Evolutionary conservation across 1,140 invertebrate genomes (phyloP), one percentile per base, ranked within the genome.

Genomic region (Chymomyza costata): DNA sequence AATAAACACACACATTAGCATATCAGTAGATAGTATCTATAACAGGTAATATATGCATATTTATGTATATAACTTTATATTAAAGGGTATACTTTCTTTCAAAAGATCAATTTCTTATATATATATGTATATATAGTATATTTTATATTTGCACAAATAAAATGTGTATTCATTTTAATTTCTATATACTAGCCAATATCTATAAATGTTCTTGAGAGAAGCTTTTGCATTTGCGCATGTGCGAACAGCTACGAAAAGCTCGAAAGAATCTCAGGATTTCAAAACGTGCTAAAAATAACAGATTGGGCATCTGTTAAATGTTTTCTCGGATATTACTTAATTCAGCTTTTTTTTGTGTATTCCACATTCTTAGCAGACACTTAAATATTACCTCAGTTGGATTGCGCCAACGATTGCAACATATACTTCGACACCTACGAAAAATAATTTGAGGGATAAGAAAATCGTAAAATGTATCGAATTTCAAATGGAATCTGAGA

Each of bases 321-420:
- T 76, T 55, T 54, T 17, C 46, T 30, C 28, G 37, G 31, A 66
- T 76, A 78, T 76, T 76, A 76, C 71, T 70, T 70, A 76, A 76
- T 76, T 65, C 57, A 78, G 71, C 71, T 76, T 78, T 70, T 57
- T 43, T 25, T 5, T 25, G 8, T 8, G 8, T 25, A 25, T n/a
- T n/a, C n/a, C n/a, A n/a, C n/a, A n/a, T n/a, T n/a, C n/a, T n/a
- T n/a, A n/a, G n/a, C 21, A 25, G 3, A 25, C 21, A 25, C 8
- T 25, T n/a, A n/a, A n/a, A n/a, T n/a, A n/a, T n/a, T n/a, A n/a
- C n/a, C n/a, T n/a, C n/a, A n/a, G n/a, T n/a, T 13, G 32, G 31
- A 55, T 16, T 54, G 65, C 48, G 62, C 54, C 65, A 59, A 64
- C 32, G 38, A 41, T 59, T 17, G 50, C 44, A 17, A 35, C 47